Evolutionary conservation across 2,113 vertebrate species (phyloP), one percentile per base, ranked within the genome.

Genomic region (Engystomops pustulosus): DNA sequence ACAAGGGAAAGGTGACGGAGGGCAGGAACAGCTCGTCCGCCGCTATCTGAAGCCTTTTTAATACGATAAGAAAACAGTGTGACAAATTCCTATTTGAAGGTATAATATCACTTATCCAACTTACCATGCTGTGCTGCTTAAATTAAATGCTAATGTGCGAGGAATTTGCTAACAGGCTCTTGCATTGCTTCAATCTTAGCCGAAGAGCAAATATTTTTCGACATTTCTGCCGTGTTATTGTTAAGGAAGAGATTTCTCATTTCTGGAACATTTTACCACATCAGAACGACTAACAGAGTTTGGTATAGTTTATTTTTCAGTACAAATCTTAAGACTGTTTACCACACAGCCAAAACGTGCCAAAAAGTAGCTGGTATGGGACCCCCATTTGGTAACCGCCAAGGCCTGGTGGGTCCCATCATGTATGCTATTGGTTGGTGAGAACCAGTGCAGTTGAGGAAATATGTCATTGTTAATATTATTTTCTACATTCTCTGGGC

Each of bases 21-120:
- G 67, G 65, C 65, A 80, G 60, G 45, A 47, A 49, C 44, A 65
- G 58, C 58, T 41, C 38, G 18, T 49, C 79, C 69, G 18, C 38
- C 53, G 32, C 49, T 68, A 49, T 80, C 14, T 67, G 44, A 49
- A 68, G 41, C 30, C 34, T 67, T 67, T 20, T 67, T 67, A 67
- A 67, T 67, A 67, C 17, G 62, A 67, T 67, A 67, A 67, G 62
- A 67, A 36, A 67, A 36, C 62, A 67, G 62, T 67, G 62, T 67
- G 62, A 67, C 62, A 67, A 67, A 67, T 36, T 34, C 62, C 17
- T 67, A 67, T 62, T 62, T 62, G 58, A 30, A 80, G 60, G 62
- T 80, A 68, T 36, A 81, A 81, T 69, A 70, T 81, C 65, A 70
- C 45, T 71, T 81, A 49, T 80, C 79, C 45, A 55, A 25, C 45